Evolutionary conservation across 2,113 vertebrate genomes (phyloP), one percentile per base, ranked within the genome.

Genomic region (Odocoileus hemionus): DNA sequence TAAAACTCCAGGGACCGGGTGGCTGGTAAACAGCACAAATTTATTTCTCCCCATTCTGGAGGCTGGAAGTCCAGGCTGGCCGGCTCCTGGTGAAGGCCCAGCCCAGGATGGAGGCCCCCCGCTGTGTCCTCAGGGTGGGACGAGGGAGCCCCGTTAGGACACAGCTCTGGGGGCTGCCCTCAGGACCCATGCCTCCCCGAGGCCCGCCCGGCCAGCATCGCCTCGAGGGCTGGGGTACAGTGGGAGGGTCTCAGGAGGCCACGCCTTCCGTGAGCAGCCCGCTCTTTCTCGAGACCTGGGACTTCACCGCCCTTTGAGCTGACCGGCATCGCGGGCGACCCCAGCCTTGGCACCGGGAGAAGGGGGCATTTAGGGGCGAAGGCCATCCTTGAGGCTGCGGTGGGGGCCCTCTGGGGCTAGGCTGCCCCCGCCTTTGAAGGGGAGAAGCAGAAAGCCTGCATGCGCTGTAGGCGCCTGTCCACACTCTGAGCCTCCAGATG

Each of bases 401-500:
- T n/a, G 52, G 36, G 17, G 39, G 1, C 11, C 45, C 86, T 33
- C 7, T 19, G 30, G n/a, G 5, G 3, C 26, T 3, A 33, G n/a
- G 83, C 47, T 58, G 28, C 47, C 67, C 10, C 33, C 6, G 13
- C 39, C 33, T 4, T 33, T 6, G 25, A 36, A 52, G 26, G n/a
- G 2, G 61, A 90, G 74, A 43, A 1, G 8, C 0, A 30, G 58
- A 12, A 39, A 57, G 79, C 19, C 67, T 8, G n/a, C n/a, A 4
- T 6, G n/a, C n/a, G 4, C 10, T 11, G 5, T 0, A 0, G 19
- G 25, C 57, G 26, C 60, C 33, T 28, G 58, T 21, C 23, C 7
- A 0, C 7, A 14, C 1, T 12, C 6, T 3, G 6, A 12, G 36
- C 36, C 30, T 6, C 54, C 55, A 84, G 36, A 57, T 0, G 0